Evolutionary conservation across 2,113 vertebrate genomes (phyloP), one percentile per base, ranked within the genome.

Genomic region (Cheilinus undulatus): DNA sequence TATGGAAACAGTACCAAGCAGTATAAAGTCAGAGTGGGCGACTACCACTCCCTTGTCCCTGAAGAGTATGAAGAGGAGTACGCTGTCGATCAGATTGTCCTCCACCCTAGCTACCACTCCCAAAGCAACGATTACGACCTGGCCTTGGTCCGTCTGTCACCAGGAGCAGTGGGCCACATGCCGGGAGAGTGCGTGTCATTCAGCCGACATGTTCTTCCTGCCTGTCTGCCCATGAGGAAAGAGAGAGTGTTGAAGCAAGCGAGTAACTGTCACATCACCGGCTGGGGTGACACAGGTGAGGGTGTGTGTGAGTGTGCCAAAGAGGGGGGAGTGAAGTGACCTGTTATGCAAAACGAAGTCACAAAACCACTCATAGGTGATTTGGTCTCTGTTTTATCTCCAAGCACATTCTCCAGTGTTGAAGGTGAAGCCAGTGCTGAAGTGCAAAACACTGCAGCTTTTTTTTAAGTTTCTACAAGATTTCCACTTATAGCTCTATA

Each of bases 231-330:
- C 0, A 19, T 86, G 23, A 83, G 86, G 73, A 94, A 94, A 52
- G 98, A 99, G 84, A 92, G 92, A 54, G 96, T 94, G 6, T 94
- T 96, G 59, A 97, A 95, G 90, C 95, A 93, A 13, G 93, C 95
- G 54, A 92, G 92, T 43, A 96, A 94, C 78, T 99, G 98, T 73
- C 95, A 96, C 24, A 96, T 99, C 80, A 98, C 97, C 0, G 98
- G 98, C 73, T 99, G 98, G 98, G 98, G 98, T 19, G 98, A 99
- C 90, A 99, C 98, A 94, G 98, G 98, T 99, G 88, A 91, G 78
- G 3, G 7, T 42, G 43, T 45, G 65, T 67, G 52, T 59, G 30
- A 56, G 46, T 69, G 22, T 42, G 15, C 15, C 14, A 42, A 19
- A 42, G 40, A 0, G 17, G 40, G 7, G 14, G 5, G 15, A 42